Evolutionary conservation across 2,888 invertebrate genomes (phyloP).

Genomic region (Cephalotes varians): DNA sequence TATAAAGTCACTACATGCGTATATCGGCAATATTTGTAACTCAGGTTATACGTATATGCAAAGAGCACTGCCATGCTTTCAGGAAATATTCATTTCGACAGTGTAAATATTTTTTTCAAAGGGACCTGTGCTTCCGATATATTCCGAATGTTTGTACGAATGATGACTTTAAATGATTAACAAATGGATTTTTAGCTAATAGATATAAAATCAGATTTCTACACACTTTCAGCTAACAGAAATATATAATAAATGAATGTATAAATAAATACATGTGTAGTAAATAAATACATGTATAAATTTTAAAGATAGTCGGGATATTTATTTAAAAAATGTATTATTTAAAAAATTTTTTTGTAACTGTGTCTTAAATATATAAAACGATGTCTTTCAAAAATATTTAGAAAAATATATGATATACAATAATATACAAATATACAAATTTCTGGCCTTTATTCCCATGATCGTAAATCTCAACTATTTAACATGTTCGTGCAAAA

Average conservation of each 20-base stretch:
- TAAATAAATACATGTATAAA: no score
- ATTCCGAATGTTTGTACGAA: background rate
- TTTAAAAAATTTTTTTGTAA: background rate
- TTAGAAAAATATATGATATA: background rate
- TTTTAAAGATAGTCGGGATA: no score
- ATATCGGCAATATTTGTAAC: conserved; percentile 36
- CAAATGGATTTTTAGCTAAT: background rate
- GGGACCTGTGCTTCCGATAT: background rate
- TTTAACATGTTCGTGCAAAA: background rate
- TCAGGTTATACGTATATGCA: background rate
- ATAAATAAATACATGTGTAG: no score
- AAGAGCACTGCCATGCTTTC: conserved; percentile 25
- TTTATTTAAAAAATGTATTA: background rate
- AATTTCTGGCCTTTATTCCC: background rate
- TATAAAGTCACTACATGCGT: conserved; percentile 9
- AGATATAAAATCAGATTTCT: conserved; percentile 12
- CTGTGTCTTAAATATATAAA: background rate
- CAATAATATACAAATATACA: no score
- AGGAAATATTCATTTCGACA: conserved; percentile 25
- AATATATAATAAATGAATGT: background rate
- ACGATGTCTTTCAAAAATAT: background rate
- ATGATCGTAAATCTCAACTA: background rate
- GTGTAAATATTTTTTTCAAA: conserved; percentile 19
- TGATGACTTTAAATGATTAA: background rate
- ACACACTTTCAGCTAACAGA: background rate